Evolutionary conservation across 1,140 invertebrate genomes (phyloP).

Genomic region (Spodoptera frugiperda): DNA sequence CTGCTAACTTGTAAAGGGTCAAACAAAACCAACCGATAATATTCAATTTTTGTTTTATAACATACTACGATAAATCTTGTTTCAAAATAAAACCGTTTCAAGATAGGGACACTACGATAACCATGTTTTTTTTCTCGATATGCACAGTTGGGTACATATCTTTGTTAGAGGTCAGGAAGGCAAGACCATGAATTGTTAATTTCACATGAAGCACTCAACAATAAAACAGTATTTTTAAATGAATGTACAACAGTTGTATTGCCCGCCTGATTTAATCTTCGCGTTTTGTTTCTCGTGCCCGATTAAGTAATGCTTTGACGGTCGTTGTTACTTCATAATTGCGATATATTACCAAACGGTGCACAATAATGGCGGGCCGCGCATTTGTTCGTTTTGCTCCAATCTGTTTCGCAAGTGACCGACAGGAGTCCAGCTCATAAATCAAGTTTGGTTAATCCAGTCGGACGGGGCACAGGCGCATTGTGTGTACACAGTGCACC

Average conservation of each 20-base stretch:
- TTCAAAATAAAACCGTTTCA: no score
- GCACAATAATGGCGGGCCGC: constrained; percentile 4
- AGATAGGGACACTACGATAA: no score
- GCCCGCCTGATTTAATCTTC: background rate
- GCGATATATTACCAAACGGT: constrained; percentile 35
- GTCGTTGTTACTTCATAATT: constrained; percentile 32
- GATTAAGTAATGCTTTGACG: constrained; percentile 18
- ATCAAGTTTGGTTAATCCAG: constrained; percentile 26
- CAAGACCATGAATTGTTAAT: no score
- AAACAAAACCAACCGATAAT: no score
- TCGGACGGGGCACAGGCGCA: background rate
- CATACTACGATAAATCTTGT: no score
- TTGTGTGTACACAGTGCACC: background rate
- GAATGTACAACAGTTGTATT: background rate
- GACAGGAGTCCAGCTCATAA: constrained; percentile 12
- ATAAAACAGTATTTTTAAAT: background rate
- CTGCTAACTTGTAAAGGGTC: no score
- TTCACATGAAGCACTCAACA: background rate
- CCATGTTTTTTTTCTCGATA: no score
- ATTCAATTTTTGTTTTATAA: no score
- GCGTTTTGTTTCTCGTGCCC: constrained; percentile 3
- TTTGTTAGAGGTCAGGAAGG: no score
- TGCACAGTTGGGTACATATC: no score
- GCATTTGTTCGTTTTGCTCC: constrained; percentile 33
- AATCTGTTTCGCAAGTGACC: constrained; percentile 26